Percentiles rank a stretch among this genome's conserved stretches.
Evolutionary conservation across 2,888 invertebrate genomes (phyloP).

Genomic region (Metellina segmentata): DNA sequence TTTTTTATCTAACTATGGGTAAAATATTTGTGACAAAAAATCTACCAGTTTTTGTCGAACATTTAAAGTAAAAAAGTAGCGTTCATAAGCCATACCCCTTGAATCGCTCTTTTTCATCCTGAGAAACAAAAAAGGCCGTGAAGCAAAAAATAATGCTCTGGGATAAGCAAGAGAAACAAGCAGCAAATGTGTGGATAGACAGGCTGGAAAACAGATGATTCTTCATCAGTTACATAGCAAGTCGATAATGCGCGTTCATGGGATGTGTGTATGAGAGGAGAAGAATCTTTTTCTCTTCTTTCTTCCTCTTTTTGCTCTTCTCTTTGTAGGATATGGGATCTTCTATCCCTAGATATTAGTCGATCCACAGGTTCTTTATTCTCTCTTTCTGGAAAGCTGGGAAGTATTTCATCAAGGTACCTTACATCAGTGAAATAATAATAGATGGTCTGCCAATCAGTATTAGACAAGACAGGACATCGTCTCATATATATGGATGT

Average conservation of each 20-base stretch:
- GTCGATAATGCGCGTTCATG: constrained; percentile 58
- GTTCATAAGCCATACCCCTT: background rate
- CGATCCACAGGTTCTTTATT: constrained; percentile 3
- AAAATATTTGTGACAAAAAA: background rate
- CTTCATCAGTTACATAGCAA: constrained; percentile 47
- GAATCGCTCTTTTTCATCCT: background rate
- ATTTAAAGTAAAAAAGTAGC: background rate
- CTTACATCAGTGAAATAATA: constrained; percentile 15
- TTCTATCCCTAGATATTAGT: background rate
- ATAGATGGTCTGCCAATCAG: constrained; percentile 22
- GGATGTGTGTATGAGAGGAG: constrained; percentile 33
- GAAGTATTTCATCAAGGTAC: constrained; percentile 45
- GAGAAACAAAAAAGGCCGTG: background rate
- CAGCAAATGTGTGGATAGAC: constrained; percentile 10
- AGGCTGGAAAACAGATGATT: constrained; percentile 43
- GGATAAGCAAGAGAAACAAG: constrained; percentile 21
- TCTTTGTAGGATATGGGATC: background rate
- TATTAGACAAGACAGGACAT: constrained; percentile 10
- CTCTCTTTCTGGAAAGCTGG: background rate
- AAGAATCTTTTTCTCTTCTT: background rate
- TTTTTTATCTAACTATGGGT: background rate
- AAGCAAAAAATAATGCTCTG: constrained; percentile 10
- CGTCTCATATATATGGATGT: background rate
- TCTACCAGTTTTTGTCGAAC: background rate
- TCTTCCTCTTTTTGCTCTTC: constrained; percentile 4